Percentiles rank a stretch among this genome's conserved stretches.
These are phyloP conservation scores for Parapsyche elsis DNA, from an alignment of 1,140 invertebrate species.

Conservation along the genomic window DNA sequence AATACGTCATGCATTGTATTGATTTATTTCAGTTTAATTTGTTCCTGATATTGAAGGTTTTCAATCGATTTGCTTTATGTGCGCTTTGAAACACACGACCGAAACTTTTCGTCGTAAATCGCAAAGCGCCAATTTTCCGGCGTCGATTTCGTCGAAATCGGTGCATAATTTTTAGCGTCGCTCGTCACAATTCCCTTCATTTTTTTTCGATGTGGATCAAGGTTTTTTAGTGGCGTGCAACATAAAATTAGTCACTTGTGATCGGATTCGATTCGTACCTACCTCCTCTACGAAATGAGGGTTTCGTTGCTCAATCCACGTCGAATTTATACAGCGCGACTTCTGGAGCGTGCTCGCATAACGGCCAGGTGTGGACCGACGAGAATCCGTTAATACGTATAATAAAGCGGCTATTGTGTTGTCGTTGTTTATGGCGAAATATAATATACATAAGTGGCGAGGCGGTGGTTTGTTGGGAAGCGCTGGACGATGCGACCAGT, in stretches of 20 bases:
- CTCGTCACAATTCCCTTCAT: neutral
- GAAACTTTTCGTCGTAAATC: too few relatives aligned
- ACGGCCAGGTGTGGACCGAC: neutral
- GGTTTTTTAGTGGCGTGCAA: neutral
- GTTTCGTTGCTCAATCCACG: neutral
- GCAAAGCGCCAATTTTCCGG: too few relatives aligned
- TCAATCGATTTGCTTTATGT: too few relatives aligned
- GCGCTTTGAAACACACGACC: too few relatives aligned
- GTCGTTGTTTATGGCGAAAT: neutral
- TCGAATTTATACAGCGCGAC: neutral
- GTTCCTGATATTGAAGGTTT: too few relatives aligned
- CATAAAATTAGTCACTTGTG: constrained; percentile 19
- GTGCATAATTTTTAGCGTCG: neutral
- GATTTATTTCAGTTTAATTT: too few relatives aligned
- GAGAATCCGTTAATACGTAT: constrained; percentile 3
- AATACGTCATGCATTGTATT: too few relatives aligned
- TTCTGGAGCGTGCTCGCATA: constrained; percentile 15
- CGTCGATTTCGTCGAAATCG: too few relatives aligned
- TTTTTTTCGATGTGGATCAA: constrained; percentile 13
- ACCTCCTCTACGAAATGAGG: neutral
- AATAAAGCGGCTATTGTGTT: constrained; percentile 8
- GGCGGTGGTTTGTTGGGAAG: neutral
- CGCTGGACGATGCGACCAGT: neutral
- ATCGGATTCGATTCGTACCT: neutral
- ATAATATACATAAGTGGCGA: neutral